Evolutionary conservation across 2,888 invertebrate species (phyloP).

Genomic region (Drosophila melanosoma): DNA sequence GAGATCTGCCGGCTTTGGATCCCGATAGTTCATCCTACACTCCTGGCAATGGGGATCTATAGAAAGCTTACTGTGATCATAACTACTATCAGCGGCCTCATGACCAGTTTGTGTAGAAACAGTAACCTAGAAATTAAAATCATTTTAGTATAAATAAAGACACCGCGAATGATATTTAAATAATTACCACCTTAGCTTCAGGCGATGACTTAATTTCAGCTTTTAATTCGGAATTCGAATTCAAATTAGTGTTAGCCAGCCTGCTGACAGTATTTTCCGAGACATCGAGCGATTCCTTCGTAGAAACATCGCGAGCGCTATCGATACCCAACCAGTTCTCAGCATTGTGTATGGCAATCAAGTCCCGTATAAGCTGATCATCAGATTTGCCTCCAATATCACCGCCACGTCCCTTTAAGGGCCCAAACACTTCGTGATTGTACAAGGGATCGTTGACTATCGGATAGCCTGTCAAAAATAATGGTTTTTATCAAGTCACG

Average conservation of each 20-base stretch:
- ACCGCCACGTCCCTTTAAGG: slow-evolving; percentile 94
- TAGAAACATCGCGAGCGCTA: slow-evolving; percentile 90
- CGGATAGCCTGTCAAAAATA: slow-evolving; percentile 90
- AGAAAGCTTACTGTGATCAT: slow-evolving; percentile 89
- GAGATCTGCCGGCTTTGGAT: slow-evolving; percentile 95
- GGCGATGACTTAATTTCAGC: neutral
- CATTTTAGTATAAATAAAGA: neutral
- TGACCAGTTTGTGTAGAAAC: slow-evolving; percentile 93
- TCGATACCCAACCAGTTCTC: slow-evolving; percentile 97
- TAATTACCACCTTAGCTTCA: slow-evolving; percentile 12
- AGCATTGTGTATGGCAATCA: slow-evolving; percentile 95
- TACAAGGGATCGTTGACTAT: slow-evolving; percentile 98
- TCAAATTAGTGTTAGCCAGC: neutral
- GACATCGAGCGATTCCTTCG: neutral
- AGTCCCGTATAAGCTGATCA: slow-evolving; percentile 93
- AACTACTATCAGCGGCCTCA: slow-evolving; percentile 72
- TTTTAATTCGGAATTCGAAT: neutral
- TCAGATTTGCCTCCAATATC: slow-evolving; percentile 94
- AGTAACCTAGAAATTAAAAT: slow-evolving; percentile 86
- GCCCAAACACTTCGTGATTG: slow-evolving; percentile 97
- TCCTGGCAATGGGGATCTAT: slow-evolving; percentile 95
- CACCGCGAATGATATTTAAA: neutral
- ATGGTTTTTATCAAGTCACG: neutral
- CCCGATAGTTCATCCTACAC: slow-evolving; percentile 95
- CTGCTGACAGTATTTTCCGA: neutral